Evolutionary conservation across 2,797 vertebrate genomes (phyloP), one percentile per base, ranked within the genome.

Genomic region (Bradypus variegatus): DNA sequence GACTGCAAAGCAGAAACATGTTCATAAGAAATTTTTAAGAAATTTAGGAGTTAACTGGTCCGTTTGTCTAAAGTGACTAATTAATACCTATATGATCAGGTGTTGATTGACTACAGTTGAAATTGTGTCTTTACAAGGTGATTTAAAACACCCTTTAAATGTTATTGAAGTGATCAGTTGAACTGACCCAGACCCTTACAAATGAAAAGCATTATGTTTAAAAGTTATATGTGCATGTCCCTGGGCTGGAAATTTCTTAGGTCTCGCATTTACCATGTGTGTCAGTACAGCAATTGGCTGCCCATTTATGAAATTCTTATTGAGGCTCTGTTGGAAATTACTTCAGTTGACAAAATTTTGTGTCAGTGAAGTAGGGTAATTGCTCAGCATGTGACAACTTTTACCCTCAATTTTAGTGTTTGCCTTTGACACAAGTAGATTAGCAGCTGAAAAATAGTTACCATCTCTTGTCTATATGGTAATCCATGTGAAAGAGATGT

Each of bases 271-370:
- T 2, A 19, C 25, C 72, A 62, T 76, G 27, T 62, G 31, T 90
- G 80, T 89, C 45, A 45, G 8, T 77, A 72, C 36, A 92, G 48
- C 38, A 77, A 0, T 67, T 88, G 38, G 36, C 55, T 78, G 31
- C 48, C n/a, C 69, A 3, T 48, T 92, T 79, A 70, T 84, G 70
- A 93, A 50, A 33, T 67, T 88, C 80, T 91, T 76, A 91, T 53
- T 86, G 60, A 91, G 27, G 15, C 53, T 87, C 33, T 91, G n/a
- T 79, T 82, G 64, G 86, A 72, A 83, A 91, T 91, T 86, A 87
- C 85, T 75, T 91, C 33, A 86, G 85, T 48, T 78, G 64, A 81
- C 50, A 81, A 81, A 83, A 90, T 77, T 69, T 25, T 93, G 55
- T 85, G 14, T 86, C 89, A 81, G 0, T 69, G 64, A 91, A 88